Evolutionary conservation across 2,888 invertebrate genomes (phyloP), one percentile per base, ranked within the genome.

Genomic region (Anarsia innoxiella): DNA sequence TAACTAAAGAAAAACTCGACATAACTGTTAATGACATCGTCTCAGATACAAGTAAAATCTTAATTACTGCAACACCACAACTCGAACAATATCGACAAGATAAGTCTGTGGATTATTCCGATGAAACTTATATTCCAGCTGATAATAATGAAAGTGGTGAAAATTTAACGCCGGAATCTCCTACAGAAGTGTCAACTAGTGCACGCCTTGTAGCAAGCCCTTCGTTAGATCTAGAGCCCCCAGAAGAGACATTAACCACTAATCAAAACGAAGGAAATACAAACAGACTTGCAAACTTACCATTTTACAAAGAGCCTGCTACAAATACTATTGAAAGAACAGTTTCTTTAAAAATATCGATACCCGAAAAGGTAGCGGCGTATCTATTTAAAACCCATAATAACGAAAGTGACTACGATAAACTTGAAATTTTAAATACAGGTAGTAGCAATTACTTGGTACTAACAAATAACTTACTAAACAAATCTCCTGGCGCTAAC

Each of bases 401-500:
- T 12, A 72, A 62, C 39, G 66, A 69, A 39, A 67, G 56, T 23
- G 64, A 75, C 25, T 68, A 59, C 41, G 71, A 78, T 42, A 71
- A 67, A 41, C 53, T 84, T 44, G 84, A 84, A 67, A 75, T 84
- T 41, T 51, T 84, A 9, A 78, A 82, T 39, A 78, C 83, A n/a
- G 82, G 71, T 1, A 82, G 72, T 38, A 82, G 74, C 44, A 82
- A 84, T 45, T 83, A 82, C 44, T 66, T 82, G 39, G 72, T 83
- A 25, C 48, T 83, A 32, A 68, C 73, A 37, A 80, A 83, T 43
- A 68, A 74, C 30, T 44, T 58, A 31, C 31, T 60, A 4, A 45
- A 55, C 6, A 61, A 63, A 39, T 52, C 51, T 29, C 39, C 47
- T 14, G 53, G 49, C 29, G 57, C 63, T 9, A 70, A 55, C 39